Evolutionary conservation across 2,797 vertebrate species (phyloP), one percentile per base, ranked within the genome.

Genomic region (Adrianichthys oophorus): DNA sequence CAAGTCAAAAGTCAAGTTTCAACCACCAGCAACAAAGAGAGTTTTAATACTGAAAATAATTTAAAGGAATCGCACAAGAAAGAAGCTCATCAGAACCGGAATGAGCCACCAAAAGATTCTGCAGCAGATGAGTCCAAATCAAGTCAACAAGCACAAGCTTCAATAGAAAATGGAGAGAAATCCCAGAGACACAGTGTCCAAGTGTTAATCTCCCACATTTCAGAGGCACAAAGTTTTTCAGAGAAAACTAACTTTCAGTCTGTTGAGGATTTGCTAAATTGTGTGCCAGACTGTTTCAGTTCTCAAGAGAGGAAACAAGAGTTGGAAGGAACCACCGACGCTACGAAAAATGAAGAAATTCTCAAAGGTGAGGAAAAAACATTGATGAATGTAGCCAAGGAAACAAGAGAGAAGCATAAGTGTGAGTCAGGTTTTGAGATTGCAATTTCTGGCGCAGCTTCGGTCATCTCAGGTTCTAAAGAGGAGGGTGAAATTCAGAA

Each of bases 181-280:
- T 85, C 90, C 71, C 79, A 91, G 74, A 93, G 80, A 82, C 89
- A 70, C 62, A 91, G 93, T 58, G 76, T 89, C 32, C 89, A 93
- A 59, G 74, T 87, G 59, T 87, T 94, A 85, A 84, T 94, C 72
- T 90, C 89, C 75, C 85, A 86, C 66, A 84, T 93, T 59, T 90
- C 85, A 60, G 85, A 93, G 59, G 84, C 91, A 61, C 92, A 94
- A 86, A 72, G 52, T 44, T 72, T 85, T 58, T 85, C 89, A 59
- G 84, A 85, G 66, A 90, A 85, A 70, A 84, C 77, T 5, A 59
- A 86, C 75, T 84, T 83, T 24, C 83, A 92, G 72, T 87, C 84
- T 66, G 87, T 91, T 77, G 93, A 92, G 78, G 78, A 75, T 32
- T 83, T 93, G 58, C 82, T 94, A 52, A 88, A 72, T 69, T 82